phyloP scores from a whole-genome alignment of 2,113 vertebrate genomes.

The Hyperopisus bebe region DNA sequence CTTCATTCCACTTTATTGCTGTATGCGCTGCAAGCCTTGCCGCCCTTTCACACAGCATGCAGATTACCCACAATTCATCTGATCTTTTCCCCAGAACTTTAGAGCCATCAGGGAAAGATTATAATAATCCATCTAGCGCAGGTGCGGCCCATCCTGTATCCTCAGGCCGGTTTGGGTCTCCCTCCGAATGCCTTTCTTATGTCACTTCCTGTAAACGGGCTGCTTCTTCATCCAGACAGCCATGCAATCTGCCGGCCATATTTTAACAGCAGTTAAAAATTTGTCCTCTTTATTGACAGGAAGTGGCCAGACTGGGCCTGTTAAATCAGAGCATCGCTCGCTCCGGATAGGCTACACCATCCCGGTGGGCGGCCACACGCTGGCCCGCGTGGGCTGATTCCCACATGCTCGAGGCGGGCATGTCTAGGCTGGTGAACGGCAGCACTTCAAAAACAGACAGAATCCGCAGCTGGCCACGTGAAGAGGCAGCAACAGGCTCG shows the following conservation, averaged over 20 bases:
- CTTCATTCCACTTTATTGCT: background rate
- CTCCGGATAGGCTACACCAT: background rate
- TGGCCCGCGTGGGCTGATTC: background rate
- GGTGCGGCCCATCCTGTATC: background rate
- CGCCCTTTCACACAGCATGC: background rate
- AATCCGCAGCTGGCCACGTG: background rate
- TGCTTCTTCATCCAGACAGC: background rate
- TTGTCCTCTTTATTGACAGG: constrained; percentile 49
- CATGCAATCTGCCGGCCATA: constrained; percentile 56
- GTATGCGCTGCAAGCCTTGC: background rate
- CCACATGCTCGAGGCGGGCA: background rate
- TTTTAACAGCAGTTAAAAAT: constrained; percentile 54
- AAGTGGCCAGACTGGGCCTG: constrained; percentile 53
- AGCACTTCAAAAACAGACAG: background rate
- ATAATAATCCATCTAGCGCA: background rate
- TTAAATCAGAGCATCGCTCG: constrained; percentile 25
- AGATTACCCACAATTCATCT: background rate
- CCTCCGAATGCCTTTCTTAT: background rate
- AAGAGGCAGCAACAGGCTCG: background rate
- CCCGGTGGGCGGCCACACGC: background rate
- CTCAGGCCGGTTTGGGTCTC: background rate
- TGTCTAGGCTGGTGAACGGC: background rate
- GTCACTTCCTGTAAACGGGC: background rate
- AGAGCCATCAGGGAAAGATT: background rate
- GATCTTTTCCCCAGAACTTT: background rate